Evolutionary conservation across 2,113 vertebrate species (phyloP).

Genomic region (Tyrannus savana): DNA sequence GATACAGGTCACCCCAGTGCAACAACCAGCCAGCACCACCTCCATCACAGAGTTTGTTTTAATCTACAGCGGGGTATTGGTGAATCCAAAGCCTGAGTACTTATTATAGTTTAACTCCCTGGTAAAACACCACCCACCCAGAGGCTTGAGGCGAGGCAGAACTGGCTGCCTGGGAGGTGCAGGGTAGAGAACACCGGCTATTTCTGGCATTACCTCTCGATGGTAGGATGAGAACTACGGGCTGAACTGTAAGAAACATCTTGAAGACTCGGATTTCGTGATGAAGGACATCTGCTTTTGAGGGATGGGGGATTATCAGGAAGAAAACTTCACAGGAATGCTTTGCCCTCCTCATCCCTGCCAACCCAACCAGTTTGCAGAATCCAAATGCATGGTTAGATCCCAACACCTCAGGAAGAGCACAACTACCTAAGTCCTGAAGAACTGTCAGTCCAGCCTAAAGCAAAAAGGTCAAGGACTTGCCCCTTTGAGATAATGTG

Average conservation of each 20-base stretch:
- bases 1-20: background rate
- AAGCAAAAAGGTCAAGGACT: background rate
- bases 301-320: background rate
- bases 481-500: background rate
- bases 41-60: background rate
- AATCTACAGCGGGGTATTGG: background rate
- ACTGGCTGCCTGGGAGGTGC: background rate
- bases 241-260: background rate
- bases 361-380: background rate
- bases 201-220: background rate
- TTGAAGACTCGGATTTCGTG: background rate
- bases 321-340: background rate
- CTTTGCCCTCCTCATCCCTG: background rate
- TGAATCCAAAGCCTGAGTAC: background rate
- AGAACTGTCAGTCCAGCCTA: background rate
- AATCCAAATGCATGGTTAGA: background rate
- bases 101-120: background rate
- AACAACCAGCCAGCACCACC: background rate
- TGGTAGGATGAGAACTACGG: background rate
- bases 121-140: constrained; percentile 34
- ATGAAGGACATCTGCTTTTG: background rate
- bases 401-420: background rate
- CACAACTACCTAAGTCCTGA: background rate
- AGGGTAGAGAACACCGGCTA: background rate
- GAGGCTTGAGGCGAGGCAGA: background rate